Conservation (phyloP, 2,113 vertebrate genomes). For the Microcebus murinus region DNA sequence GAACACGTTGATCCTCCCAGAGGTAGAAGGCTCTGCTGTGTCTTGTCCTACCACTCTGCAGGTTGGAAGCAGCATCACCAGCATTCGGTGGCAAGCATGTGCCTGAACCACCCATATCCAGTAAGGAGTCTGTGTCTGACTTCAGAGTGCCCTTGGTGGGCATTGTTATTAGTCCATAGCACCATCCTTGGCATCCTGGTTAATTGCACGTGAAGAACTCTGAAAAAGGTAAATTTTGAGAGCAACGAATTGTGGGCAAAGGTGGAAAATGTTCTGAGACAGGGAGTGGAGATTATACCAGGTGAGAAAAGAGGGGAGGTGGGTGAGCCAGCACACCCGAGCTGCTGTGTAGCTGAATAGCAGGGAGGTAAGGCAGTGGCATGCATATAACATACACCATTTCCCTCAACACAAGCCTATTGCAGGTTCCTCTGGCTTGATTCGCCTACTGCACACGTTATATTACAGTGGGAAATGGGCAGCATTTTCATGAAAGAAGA, state of each 20-base stretch:
- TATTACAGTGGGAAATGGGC: not conserved
- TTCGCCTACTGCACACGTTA: not conserved
- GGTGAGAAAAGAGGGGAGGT: not conserved
- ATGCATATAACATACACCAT: not conserved
- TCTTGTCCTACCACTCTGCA: rapidly evolving
- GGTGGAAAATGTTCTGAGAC: not conserved
- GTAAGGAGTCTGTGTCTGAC: not conserved
- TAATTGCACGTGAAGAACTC: not conserved
- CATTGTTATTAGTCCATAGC: not conserved
- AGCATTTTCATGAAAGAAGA: not conserved
- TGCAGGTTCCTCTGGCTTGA: not conserved
- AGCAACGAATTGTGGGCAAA: not conserved
- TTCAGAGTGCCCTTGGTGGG: not conserved
- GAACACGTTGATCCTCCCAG: too few species aligned
- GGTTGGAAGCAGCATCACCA: not conserved
- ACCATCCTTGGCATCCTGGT: not conserved
- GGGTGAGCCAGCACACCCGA: rapidly evolving
- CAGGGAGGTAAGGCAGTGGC: not conserved
- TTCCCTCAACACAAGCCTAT: not conserved
- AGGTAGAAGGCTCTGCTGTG: not conserved
- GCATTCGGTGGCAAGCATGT: not conserved
- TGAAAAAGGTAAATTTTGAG: not conserved
- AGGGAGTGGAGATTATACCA: not conserved
- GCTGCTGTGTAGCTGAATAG: not conserved
- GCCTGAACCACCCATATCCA: not conserved